These are phyloP conservation scores for Oreochromis grahami DNA, from an alignment of 2,797 vertebrate genomes.

Conservation along the genomic window DNA sequence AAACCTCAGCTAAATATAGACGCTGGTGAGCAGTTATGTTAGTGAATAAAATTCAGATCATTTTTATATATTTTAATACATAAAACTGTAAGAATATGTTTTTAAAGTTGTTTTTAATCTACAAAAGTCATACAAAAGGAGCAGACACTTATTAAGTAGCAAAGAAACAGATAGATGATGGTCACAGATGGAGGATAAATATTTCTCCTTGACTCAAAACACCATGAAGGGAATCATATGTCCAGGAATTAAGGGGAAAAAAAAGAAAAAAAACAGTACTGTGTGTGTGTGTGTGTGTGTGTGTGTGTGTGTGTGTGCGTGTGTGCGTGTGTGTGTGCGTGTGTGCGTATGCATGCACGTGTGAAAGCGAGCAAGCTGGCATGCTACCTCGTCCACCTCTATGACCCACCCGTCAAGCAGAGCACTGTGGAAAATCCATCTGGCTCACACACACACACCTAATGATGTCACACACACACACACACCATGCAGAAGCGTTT, in stretches of 20 bases:
- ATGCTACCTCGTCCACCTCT: slow-evolving; percentile 32
- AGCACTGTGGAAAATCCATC: slow-evolving; percentile 78
- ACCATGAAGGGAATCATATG: slow-evolving; percentile 25
- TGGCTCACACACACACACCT: slow-evolving; percentile 57
- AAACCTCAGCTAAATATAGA: not conserved
- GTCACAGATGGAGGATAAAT: slow-evolving; percentile 6
- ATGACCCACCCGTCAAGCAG: slow-evolving; percentile 59
- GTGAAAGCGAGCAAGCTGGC: slow-evolving; percentile 36
- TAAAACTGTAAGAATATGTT: not conserved
- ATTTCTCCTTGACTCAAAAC: slow-evolving; percentile 6
- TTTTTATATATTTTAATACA: not conserved
- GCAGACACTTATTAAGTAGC: not conserved
- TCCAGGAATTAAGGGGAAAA: not conserved
- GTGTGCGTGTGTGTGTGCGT: no score
- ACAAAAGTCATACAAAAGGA: not conserved
- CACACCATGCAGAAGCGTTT: slow-evolving; percentile 8
- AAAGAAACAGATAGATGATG: slow-evolving; percentile 1
- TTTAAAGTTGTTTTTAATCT: not conserved
- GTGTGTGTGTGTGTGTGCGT: not conserved
- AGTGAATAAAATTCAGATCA: not conserved
- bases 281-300: no score
- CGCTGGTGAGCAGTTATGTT: not conserved
- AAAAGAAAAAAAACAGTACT: not conserved
- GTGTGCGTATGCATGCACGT: not conserved
- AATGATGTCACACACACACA: slow-evolving; percentile 41